Conservation (phyloP, 2,888 invertebrate species). For the Amblyjoppa fuscipennis region DNA sequence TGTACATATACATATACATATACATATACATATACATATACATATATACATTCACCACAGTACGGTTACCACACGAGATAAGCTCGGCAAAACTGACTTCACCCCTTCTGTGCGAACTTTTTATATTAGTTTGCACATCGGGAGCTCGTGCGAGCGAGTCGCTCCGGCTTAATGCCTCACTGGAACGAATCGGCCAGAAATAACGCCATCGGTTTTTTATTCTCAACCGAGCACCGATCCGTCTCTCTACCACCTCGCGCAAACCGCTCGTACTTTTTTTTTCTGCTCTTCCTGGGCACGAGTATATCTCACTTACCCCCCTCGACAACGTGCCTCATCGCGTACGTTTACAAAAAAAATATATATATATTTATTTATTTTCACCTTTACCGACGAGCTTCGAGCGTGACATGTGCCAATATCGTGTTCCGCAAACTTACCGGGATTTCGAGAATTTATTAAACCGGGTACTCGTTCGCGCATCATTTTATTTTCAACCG, state of each 20-base stretch:
- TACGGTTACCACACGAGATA: background rate
- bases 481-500: background rate
- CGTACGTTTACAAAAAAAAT: background rate
- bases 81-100: background rate
- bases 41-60: background rate
- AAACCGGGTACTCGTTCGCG: conserved; percentile 2
- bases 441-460: conserved; percentile 36
- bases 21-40: too few species aligned
- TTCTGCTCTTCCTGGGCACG: conserved; percentile 44
- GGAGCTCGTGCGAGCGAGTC: conserved; percentile 50
- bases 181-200: conserved; percentile 74
- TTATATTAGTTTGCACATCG: conserved; percentile 47
- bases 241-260: conserved; percentile 3
- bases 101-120: conserved; percentile 13
- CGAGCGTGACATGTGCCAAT: conserved; percentile 44
- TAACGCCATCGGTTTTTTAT: conserved; percentile 78
- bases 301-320: conserved; percentile 14
- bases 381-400: conserved; percentile 26
- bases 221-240: conserved; percentile 25
- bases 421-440: conserved; percentile 5
- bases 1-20: background rate
- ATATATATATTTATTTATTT: background rate
- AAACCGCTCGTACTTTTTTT: conserved; percentile 57
- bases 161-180: conserved; percentile 62
- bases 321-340: conserved; percentile 11